Percentiles rank a stretch among this genome's conserved stretches.
phyloP scores from a whole-genome alignment of 1,140 invertebrate species.

The Cryptotermes secundus region DNA sequence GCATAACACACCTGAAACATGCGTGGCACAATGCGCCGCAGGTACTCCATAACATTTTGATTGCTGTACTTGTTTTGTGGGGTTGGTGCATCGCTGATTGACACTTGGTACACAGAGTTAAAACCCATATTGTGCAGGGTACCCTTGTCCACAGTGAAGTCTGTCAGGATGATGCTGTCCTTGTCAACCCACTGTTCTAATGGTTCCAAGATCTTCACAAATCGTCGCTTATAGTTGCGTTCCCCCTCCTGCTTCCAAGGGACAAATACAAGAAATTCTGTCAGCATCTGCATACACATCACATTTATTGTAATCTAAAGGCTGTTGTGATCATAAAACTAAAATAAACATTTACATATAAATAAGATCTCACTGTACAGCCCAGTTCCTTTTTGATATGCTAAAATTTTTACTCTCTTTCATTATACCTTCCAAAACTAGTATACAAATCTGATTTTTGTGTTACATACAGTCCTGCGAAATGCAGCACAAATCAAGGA shows the following conservation, averaged over 20 bases:
- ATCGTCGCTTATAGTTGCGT: constrained; percentile 69
- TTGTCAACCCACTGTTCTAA: constrained; percentile 59
- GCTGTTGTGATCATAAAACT: no score
- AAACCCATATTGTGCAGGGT: constrained; percentile 76
- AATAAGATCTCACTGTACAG: no score
- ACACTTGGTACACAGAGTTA: constrained; percentile 67
- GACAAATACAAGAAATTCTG: no score
- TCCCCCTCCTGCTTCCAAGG: constrained; percentile 58
- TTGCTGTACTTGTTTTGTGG: constrained; percentile 57
- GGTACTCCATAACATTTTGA: constrained; percentile 82
- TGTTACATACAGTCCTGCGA: no score
- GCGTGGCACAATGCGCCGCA: constrained; percentile 78
- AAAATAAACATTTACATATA: no score
- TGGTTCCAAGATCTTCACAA: constrained; percentile 76
- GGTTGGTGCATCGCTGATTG: constrained; percentile 54
- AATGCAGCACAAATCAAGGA: no score
- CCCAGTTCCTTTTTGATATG: no score
- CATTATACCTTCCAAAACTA: no score
- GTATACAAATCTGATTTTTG: no score
- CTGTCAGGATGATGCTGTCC: constrained; percentile 74
- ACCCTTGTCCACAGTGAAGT: constrained; percentile 78
- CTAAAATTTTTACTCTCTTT: no score
- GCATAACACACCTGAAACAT: constrained; percentile 65
- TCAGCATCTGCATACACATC: no score
- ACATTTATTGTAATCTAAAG: no score